Percentiles rank a stretch among this genome's conserved stretches.
These are phyloP conservation scores for Sebastes dallii DNA, from an alignment of 2,797 vertebrate species.

Conservation along the genomic window DNA sequence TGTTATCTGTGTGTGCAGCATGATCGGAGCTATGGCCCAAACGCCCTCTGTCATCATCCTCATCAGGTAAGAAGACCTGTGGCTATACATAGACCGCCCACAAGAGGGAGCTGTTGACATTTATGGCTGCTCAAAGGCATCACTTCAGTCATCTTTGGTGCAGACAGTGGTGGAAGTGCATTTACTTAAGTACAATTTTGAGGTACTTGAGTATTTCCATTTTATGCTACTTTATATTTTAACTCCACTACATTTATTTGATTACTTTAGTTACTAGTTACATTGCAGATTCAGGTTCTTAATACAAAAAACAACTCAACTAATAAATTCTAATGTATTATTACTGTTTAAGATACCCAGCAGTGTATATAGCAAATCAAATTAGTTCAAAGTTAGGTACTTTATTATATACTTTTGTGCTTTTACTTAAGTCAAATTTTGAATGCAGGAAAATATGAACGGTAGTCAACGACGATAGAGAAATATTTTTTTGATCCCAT, in stretches of 20 bases:
- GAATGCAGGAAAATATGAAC: neutral
- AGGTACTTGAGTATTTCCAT: neutral
- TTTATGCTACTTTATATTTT: neutral
- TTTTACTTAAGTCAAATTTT: neutral
- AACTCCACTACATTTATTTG: neutral
- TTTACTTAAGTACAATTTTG: neutral
- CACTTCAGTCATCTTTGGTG: neutral
- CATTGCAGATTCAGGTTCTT: too few relatives aligned
- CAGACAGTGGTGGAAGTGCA: neutral
- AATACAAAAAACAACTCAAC: neutral
- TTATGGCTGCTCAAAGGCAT: neutral
- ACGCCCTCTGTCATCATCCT: slow-evolving; percentile 98
- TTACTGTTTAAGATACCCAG: neutral
- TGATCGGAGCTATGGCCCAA: slow-evolving; percentile 99
- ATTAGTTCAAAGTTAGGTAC: neutral
- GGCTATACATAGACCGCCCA: slow-evolving; percentile 9
- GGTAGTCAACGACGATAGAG: neutral
- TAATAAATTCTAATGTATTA: neutral
- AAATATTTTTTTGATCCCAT: neutral
- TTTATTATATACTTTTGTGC: neutral
- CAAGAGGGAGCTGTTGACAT: slow-evolving; percentile 53
- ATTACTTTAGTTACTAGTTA: neutral
- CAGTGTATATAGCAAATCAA: neutral
- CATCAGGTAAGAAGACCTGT: slow-evolving; percentile 77
- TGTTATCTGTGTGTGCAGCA: slow-evolving; percentile 97